These are phyloP conservation scores for Apodemia duryi DNA, from an alignment of 2,888 invertebrate species.

Conservation along the genomic window DNA sequence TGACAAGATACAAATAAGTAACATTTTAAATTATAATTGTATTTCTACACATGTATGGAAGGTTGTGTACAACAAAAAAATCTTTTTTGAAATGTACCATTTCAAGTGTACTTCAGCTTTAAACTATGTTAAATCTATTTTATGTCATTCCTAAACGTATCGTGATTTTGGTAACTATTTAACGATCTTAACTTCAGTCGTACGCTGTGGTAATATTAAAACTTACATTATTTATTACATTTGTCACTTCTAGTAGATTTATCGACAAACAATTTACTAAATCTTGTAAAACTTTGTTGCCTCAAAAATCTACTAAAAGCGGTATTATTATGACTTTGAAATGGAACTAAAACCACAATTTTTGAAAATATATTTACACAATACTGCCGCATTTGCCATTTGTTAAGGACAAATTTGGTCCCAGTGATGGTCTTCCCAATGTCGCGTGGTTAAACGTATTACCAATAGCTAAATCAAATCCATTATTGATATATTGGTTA, in stretches of 20 bases:
- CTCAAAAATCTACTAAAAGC: conserved; percentile 16
- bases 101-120: conserved; percentile 1
- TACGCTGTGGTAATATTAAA: conserved; percentile 12
- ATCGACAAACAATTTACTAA: neutral
- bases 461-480: conserved; percentile 45
- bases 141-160: conserved; percentile 22
- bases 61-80: neutral
- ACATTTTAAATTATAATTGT: neutral
- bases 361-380: conserved; percentile 43
- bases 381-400: conserved; percentile 72
- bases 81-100: neutral
- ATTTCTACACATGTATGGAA: conserved; percentile 1
- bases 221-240: neutral
- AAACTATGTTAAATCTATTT: conserved; percentile 19
- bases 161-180: conserved; percentile 41
- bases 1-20: conserved; percentile 3
- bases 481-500: conserved; percentile 66
- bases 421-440: conserved; percentile 49
- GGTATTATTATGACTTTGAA: conserved; percentile 3
- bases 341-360: conserved; percentile 6
- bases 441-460: conserved; percentile 49
- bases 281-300: neutral
- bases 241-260: conserved; percentile 10
- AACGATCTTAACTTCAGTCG: conserved; percentile 14
- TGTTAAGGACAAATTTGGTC: conserved; percentile 59